Percentiles rank a stretch among this genome's conserved stretches.
Conservation (phyloP, 92 coral and sea anemone genomes). For the Blastomussa wellsi region DNA sequence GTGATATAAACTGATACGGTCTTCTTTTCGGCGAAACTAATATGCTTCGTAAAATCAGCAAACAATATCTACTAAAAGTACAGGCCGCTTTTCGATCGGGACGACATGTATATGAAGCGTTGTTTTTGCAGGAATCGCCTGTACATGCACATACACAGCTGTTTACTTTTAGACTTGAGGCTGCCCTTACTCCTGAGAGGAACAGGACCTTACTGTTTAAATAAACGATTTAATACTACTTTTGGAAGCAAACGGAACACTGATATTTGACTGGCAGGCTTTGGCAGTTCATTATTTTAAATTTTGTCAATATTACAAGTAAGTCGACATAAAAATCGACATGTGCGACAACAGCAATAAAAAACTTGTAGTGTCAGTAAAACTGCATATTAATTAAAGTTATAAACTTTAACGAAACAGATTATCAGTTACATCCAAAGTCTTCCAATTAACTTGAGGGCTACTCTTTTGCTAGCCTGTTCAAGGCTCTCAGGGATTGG, state of each 20-base stretch:
- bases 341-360: not conserved
- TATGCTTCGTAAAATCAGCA: not conserved
- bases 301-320: too few relatives aligned
- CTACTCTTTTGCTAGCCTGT: too few relatives aligned
- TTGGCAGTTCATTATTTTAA: not conserved
- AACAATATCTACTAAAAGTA: not conserved
- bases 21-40: not conserved
- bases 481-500: too few relatives aligned
- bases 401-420: not conserved
- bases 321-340: not conserved
- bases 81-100: not conserved
- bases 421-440: not conserved
- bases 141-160: too few relatives aligned
- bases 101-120: not conserved
- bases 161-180: too few relatives aligned
- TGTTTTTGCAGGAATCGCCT: too few relatives aligned
- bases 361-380: not conserved
- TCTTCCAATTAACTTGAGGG: not conserved
- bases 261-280: not conserved
- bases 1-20: not conserved
- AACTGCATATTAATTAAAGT: not conserved
- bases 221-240: too few relatives aligned
- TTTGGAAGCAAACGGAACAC: not conserved
- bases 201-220: too few relatives aligned
- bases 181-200: too few relatives aligned